phyloP scores from a whole-genome alignment of 2,888 invertebrate genomes.

The Osmoderma eremita region DNA sequence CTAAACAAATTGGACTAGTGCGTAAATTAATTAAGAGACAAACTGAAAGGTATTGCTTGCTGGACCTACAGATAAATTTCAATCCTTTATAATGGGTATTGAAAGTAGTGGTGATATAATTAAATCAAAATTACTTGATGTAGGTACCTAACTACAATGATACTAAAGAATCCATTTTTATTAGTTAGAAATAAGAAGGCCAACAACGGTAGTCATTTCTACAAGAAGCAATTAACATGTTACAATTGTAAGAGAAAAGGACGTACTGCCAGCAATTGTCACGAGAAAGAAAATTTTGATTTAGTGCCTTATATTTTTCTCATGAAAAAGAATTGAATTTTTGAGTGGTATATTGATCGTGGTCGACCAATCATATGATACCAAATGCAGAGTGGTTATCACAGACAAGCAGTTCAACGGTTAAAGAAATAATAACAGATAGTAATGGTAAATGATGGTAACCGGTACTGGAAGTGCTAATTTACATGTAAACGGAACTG shows the following conservation, averaged over 20 bases:
- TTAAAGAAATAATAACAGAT: conserved; percentile 1
- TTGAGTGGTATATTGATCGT: conserved; percentile 6
- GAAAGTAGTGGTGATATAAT: conserved; percentile 10
- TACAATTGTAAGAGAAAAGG: conserved; percentile 4
- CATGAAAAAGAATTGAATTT: conserved; percentile 4
- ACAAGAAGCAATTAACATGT: conserved; percentile 3
- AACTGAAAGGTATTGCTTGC: too few species aligned
- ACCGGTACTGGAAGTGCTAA: conserved; percentile 1
- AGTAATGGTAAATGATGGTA: conserved; percentile 1
- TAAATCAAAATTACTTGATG: conserved; percentile 11
- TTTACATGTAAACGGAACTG: conserved; percentile 7
- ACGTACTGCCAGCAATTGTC: background rate
- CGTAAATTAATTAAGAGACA: too few species aligned
- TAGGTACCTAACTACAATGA: too few species aligned
- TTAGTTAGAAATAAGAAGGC: background rate
- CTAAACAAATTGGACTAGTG: too few species aligned
- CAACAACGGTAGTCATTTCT: background rate
- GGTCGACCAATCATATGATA: conserved; percentile 11
- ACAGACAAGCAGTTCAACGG: conserved; percentile 5
- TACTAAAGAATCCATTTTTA: too few species aligned
- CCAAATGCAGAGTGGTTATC: conserved; percentile 3
- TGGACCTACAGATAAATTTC: background rate
- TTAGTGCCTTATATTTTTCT: background rate
- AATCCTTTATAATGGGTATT: conserved; percentile 5
- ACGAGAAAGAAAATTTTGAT: conserved; percentile 8